Evolutionary conservation across 2,888 invertebrate species (phyloP), one percentile per base, ranked within the genome.

Genomic region (Noctua janthe): DNA sequence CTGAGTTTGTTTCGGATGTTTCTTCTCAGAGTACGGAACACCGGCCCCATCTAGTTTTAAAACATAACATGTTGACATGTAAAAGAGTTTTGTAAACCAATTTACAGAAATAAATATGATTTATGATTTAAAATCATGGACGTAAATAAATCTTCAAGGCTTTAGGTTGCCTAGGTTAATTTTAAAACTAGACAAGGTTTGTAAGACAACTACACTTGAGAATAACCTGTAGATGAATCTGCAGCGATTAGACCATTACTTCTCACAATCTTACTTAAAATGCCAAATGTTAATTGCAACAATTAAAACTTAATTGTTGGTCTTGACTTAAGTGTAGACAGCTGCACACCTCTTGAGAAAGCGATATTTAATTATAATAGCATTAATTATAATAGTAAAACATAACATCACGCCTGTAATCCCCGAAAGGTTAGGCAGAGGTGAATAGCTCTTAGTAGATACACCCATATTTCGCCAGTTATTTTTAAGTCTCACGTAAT

Each of bases 241-340:
- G 13, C 43, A 23, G 54, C 35, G n/a, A 80, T 71, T 51, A 51
- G 43, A 62, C 47, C 54, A 78, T 69, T 84, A 85, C 5, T 0
- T 54, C 29, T 49, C 23, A 59, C 15, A 49, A 49, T n/a, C 17
- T 69, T 39, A 69, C 39, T 54, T 59, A 29, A 7, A 47, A 67
- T 64, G 51, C 35, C 29, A 62, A 62, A 54, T 67, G 54, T 71
- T 71, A 39, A 85, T 70, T 43, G 8, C 39, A 54, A 72, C 7
- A 4, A 85, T 49, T 72, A 69, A n/a, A 20, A 66, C 43, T 70
- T 66, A 29, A 62, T 29, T 29, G 62, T 62, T 2, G 62, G 6
- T 15, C 62, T 29, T 62, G 59, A 59, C 5, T n/a, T 59, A 62
- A 29, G 62, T 15, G 29, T 29, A 62, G 15, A 29, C 62, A 62